phyloP scores from a whole-genome alignment of 2,113 vertebrate genomes.

The Chloropsis cyanopogon region DNA sequence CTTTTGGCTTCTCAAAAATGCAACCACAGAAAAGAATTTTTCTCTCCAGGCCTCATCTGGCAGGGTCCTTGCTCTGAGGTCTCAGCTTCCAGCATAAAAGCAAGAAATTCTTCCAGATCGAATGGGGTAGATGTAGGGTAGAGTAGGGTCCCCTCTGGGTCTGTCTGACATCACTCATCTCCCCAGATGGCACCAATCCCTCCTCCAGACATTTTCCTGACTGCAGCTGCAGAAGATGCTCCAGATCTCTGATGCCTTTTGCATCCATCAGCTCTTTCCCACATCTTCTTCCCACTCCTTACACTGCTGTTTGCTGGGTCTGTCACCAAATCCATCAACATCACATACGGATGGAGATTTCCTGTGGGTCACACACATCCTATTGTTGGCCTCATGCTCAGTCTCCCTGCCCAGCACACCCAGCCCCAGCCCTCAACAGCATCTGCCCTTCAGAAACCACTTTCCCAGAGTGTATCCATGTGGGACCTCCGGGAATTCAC shows the following conservation, averaged over 20 bases:
- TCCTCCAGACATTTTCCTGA: background rate
- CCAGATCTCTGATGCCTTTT: background rate
- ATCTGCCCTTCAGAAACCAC: background rate
- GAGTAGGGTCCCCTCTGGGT: background rate
- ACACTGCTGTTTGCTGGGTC: background rate
- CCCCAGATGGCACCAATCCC: background rate
- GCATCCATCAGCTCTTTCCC: background rate
- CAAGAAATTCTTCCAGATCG: background rate
- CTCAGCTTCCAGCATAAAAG: background rate
- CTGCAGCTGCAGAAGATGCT: background rate
- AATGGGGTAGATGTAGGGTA: background rate
- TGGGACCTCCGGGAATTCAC: background rate
- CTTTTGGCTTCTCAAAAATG: background rate
- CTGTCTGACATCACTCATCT: background rate
- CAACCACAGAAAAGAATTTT: slow-evolving; percentile 21
- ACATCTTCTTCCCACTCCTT: background rate
- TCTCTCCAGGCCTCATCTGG: slow-evolving; percentile 25
- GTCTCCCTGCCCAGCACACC: background rate
- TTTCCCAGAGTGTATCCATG: background rate
- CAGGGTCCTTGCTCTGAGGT: background rate
- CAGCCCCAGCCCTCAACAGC: background rate
- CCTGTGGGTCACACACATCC: background rate
- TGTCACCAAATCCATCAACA: background rate
- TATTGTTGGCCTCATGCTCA: background rate
- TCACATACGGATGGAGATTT: background rate